Evolutionary conservation across 2,113 vertebrate genomes (phyloP).

Genomic region (rabbit (Oryctolagus cuniculus)): DNA sequence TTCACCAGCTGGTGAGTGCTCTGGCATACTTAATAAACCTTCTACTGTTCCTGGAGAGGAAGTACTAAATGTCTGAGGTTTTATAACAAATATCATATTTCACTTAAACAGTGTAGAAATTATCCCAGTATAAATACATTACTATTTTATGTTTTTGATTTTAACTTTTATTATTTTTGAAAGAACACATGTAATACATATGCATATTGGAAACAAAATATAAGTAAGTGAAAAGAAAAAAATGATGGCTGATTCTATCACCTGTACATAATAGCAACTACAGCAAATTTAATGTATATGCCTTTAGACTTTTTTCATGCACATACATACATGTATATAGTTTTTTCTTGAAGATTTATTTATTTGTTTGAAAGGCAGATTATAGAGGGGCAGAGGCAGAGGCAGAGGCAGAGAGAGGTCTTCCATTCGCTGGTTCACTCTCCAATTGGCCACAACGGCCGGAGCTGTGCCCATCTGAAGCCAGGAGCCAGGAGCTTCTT

Average conservation of each 20-base stretch:
- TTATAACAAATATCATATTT: constrained; percentile 47
- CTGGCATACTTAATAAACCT: constrained; percentile 55
- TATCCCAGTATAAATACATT: neutral
- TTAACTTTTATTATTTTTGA: constrained; percentile 36
- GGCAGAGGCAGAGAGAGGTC: too few species aligned
- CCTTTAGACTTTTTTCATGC: constrained; percentile 9
- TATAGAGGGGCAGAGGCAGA: too few species aligned
- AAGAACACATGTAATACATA: neutral
- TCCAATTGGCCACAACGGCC: too few species aligned
- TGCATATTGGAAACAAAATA: constrained; percentile 47
- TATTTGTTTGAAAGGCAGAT: too few species aligned
- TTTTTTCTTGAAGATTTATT: neutral
- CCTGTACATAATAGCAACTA: neutral
- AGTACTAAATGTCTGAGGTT: constrained; percentile 64
- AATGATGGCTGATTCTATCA: neutral
- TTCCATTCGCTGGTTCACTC: too few species aligned
- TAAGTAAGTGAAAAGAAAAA: constrained; percentile 44
- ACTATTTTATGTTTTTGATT: constrained; percentile 53
- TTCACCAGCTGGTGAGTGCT: constrained; percentile 5
- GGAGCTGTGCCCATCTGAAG: too few species aligned
- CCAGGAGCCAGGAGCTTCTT: too few species aligned
- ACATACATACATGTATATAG: neutral
- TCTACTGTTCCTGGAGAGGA: constrained; percentile 59
- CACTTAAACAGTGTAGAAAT: constrained; percentile 29
- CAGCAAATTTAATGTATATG: neutral